Conservation (phyloP, 2,797 vertebrate species). For the Typhlichthys eigenmanni region DNA sequence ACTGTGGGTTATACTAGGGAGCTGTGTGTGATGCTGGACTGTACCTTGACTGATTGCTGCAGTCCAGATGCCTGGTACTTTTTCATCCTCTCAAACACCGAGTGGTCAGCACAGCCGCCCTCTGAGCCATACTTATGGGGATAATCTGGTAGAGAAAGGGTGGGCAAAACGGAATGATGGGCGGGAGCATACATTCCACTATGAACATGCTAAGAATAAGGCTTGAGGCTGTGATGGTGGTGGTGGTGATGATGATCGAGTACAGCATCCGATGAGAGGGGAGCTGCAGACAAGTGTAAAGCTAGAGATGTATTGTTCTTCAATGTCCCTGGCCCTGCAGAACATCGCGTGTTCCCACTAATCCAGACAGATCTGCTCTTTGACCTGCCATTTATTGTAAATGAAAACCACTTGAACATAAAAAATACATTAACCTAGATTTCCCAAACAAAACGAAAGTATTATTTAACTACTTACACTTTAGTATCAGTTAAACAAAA, state of each 20-base stretch:
- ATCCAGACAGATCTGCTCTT: constrained; percentile 12
- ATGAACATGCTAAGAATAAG: constrained; percentile 13
- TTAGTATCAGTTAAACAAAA: no score
- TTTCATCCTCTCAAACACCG: constrained; percentile 93
- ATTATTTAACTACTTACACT: neutral
- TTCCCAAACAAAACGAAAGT: no score
- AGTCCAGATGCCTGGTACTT: constrained; percentile 87
- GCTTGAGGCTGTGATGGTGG: neutral
- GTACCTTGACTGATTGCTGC: constrained; percentile 80
- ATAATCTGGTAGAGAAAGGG: constrained; percentile 81
- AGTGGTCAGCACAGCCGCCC: constrained; percentile 93
- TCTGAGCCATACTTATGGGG: constrained; percentile 94
- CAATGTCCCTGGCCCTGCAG: no score
- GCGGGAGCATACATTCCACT: constrained; percentile 26
- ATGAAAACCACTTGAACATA: constrained; percentile 1
- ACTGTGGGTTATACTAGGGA: neutral
- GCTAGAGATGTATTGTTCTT: neutral
- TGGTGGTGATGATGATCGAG: constrained; percentile 10
- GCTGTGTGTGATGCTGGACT: constrained; percentile 30
- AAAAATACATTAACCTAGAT: neutral
- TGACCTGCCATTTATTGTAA: neutral
- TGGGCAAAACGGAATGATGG: constrained; percentile 23
- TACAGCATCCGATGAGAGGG: neutral
- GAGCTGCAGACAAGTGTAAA: neutral
- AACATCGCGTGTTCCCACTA: neutral